Evolutionary conservation across 2,797 vertebrate species (phyloP).

Genomic region (Acipenser ruthenus): DNA sequence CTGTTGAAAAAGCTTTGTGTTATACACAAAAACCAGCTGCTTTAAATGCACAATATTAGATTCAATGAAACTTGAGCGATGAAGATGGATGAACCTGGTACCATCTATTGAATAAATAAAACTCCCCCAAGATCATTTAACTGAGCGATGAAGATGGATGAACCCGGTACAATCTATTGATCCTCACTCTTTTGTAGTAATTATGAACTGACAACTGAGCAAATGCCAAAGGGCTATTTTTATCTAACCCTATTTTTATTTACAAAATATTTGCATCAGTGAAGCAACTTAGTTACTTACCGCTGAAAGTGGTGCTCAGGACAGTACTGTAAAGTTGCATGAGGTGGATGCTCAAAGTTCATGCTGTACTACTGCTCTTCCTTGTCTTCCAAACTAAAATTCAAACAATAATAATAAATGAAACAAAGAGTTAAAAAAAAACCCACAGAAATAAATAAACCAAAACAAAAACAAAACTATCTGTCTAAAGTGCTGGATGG

Average conservation of each 20-base stretch:
- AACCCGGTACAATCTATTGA: too few relatives aligned
- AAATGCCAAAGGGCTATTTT: conserved; percentile 5
- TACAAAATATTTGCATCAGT: neutral
- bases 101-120: too few relatives aligned
- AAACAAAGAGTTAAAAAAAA: too few relatives aligned
- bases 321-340: conserved; percentile 77
- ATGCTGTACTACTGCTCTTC: conserved; percentile 64
- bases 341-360: conserved; percentile 75
- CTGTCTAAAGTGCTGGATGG: conserved; percentile 59
- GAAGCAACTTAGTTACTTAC: conserved; percentile 62
- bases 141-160: too few relatives aligned
- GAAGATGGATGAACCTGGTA: too few relatives aligned
- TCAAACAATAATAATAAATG: too few relatives aligned
- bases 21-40: too few relatives aligned
- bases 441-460: conserved; percentile 1
- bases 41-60: too few relatives aligned
- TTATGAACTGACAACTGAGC: neutral
- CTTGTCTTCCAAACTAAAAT: conserved; percentile 40
- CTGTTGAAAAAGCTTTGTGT: too few relatives aligned
- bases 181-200: too few relatives aligned
- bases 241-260: conserved; percentile 5
- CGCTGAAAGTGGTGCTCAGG: conserved; percentile 86
- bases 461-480: conserved; percentile 43
- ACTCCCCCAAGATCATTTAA: too few relatives aligned
- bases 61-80: too few relatives aligned